Conservation (phyloP, 2,113 vertebrate genomes). For the Alligator mississippiensis region DNA sequence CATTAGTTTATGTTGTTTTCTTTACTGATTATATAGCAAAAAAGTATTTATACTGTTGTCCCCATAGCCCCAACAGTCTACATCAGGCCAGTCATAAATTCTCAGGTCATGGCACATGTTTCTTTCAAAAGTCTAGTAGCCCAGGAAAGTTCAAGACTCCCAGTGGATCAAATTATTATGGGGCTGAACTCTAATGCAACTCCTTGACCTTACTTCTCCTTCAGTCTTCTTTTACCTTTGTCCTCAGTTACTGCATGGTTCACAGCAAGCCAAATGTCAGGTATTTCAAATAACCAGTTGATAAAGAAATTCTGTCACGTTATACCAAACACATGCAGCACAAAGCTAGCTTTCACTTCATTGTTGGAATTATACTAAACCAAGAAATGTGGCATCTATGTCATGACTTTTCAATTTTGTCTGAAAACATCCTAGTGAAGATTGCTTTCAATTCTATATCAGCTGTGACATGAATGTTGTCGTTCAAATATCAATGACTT, state of each 20-base stretch:
- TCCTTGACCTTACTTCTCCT: slow-evolving; percentile 12
- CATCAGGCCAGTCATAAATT: background rate
- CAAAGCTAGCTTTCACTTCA: background rate
- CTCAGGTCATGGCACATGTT: background rate
- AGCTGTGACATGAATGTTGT: accelerated
- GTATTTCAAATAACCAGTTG: background rate
- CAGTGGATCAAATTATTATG: background rate
- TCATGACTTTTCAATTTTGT: background rate
- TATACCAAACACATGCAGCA: background rate
- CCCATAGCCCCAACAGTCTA: background rate
- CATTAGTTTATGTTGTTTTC: slow-evolving; percentile 7
- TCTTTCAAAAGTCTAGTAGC: background rate
- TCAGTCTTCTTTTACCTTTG: background rate
- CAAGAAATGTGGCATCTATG: background rate
- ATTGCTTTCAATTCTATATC: background rate
- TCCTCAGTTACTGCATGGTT: background rate
- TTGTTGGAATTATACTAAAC: background rate
- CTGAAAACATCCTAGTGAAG: background rate
- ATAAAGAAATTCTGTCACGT: background rate
- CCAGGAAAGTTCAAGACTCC: background rate
- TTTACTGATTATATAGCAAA: background rate
- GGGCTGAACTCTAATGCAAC: slow-evolving; percentile 10
- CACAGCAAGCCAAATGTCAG: background rate
- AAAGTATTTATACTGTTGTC: background rate
- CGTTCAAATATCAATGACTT: background rate